Evolutionary conservation across 2,113 vertebrate species (phyloP).

Genomic region (Psittacus erithacus): DNA sequence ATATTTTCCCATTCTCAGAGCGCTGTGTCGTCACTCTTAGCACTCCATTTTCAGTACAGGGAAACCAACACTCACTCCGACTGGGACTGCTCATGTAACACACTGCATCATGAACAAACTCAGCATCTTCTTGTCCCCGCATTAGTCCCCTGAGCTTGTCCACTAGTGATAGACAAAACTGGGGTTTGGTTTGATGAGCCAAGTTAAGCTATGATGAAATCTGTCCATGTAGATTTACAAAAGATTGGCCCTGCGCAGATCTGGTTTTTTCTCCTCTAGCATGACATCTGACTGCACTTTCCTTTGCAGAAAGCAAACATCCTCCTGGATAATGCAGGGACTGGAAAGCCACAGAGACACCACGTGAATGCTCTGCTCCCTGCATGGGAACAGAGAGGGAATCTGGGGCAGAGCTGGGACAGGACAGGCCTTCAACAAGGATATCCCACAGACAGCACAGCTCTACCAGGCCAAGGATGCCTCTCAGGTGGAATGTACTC

Average conservation of each 20-base stretch:
- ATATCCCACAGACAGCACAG: fast-evolving
- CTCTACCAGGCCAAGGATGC: not conserved
- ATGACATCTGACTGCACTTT: not conserved
- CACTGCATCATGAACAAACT: not conserved
- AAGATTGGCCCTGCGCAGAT: not conserved
- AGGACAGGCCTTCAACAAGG: not conserved
- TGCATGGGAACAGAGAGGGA: not conserved
- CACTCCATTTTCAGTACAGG: not conserved
- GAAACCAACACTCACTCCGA: not conserved
- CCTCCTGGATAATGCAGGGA: not conserved
- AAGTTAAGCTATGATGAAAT: not conserved
- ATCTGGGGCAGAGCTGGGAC: not conserved
- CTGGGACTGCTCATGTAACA: not conserved
- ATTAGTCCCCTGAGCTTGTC: not conserved
- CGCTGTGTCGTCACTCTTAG: not conserved
- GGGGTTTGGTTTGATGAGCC: not conserved
- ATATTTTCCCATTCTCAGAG: not conserved
- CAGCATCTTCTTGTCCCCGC: not conserved
- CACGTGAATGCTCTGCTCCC: not conserved
- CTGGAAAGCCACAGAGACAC: not conserved
- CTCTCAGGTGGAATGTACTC: not conserved
- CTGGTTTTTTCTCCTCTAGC: not conserved
- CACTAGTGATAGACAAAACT: not conserved
- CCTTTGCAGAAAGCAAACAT: constrained; percentile 24
- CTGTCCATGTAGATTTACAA: not conserved